Evolutionary conservation across 2,797 vertebrate species (phyloP), one percentile per base, ranked within the genome.

Genomic region (Mus caroli): DNA sequence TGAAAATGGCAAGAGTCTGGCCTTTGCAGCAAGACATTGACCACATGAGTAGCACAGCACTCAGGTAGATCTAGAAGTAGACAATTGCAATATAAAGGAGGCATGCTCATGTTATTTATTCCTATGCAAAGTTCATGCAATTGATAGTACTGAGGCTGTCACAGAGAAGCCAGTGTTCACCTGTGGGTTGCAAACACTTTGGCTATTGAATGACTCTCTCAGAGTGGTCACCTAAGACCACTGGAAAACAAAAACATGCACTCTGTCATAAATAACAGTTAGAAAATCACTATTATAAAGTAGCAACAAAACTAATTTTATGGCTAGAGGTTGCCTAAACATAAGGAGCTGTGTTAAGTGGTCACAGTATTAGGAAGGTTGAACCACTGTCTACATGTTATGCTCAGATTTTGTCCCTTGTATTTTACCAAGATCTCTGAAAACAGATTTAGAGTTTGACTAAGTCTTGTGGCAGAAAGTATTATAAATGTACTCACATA

Each of bases 81-180:
- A 92, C 60, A 60, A 93, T 94, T 78, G 95, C 92, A 95, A 71
- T 95, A 54, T 94, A 71, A 85, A 17, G 58, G 93, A 94, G 94
- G 94, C 75, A 94, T 87, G 89, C 64, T 91, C 96, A 86, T 97
- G 34, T 96, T 94, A 84, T 97, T 97, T 96, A 82, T 43, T 43
- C 43, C 43, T 84, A 0, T 0, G n/a, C 89, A 96, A 96, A 95
- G 77, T 92, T 92, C 43, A 96, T 97, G 85, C 69, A 96, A 96
- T 84, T 96, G 84, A 95, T 95, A 95, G 78, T 71, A 92, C 94
- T 97, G 90, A 86, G 94, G 92, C 82, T 94, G 80, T 84, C 75
- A 75, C 85, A 82, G 91, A 97, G 88, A 71, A 95, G 78, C 56
- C 91, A 92, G 62, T 87, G 96, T 96, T 71, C 73, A 52, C 37